Evolutionary conservation across 2,113 vertebrate species (phyloP).

Genomic region (Hiodon alosoides): DNA sequence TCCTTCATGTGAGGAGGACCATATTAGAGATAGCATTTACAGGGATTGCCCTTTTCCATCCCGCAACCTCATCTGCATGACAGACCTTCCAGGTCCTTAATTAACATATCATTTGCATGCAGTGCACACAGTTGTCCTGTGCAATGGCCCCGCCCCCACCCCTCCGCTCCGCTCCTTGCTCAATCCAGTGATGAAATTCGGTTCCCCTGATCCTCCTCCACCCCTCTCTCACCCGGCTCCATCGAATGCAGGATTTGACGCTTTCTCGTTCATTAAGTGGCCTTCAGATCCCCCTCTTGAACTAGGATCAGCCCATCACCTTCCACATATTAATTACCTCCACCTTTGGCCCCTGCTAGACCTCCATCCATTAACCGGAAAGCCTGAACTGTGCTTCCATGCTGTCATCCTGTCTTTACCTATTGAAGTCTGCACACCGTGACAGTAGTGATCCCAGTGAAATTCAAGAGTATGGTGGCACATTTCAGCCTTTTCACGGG

Average conservation of each 20-base stretch:
- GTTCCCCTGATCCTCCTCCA: conserved; percentile 21
- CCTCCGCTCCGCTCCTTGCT: neutral
- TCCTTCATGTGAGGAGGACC: conserved; percentile 19
- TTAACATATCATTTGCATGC: conserved; percentile 11
- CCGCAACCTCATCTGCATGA: conserved; percentile 23
- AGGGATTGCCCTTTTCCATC: conserved; percentile 24
- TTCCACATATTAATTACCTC: no score
- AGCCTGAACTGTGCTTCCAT: no score
- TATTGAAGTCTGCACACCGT: conserved; percentile 15
- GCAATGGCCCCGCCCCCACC: neutral
- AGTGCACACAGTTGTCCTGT: neutral
- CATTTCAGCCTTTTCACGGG: no score
- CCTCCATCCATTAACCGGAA: no score
- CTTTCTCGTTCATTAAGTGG: conserved; percentile 13
- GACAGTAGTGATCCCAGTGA: no score
- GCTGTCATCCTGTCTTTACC: no score
- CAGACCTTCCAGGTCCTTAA: conserved; percentile 4
- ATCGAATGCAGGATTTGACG: no score
- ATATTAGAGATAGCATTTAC: conserved; percentile 36
- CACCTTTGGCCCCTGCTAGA: no score
- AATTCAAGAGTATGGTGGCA: no score
- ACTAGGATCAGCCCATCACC: no score
- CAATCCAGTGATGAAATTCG: conserved; percentile 17
- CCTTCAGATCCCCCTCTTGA: conserved; percentile 32
- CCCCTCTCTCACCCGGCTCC: conserved; percentile 1